Evolutionary conservation across 1,140 invertebrate species (phyloP).

Genomic region (Coptotermes formosanus): DNA sequence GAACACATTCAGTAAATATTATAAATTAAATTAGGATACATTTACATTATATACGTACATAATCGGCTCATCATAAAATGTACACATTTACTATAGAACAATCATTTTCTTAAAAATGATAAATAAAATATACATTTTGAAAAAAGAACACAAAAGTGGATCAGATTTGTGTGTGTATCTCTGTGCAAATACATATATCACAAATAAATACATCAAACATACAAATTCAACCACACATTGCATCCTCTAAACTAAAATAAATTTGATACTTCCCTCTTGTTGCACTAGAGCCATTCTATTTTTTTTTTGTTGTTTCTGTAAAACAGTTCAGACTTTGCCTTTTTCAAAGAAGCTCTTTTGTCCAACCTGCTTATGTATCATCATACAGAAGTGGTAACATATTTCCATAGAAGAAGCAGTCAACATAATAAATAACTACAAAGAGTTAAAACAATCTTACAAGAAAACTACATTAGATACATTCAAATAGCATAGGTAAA

Average conservation of each 20-base stretch:
- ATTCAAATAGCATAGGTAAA: not conserved
- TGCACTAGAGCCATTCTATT: not conserved
- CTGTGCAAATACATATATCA: slow-evolving; percentile 29
- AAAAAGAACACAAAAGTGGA: slow-evolving; percentile 29
- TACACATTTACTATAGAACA: slow-evolving; percentile 19
- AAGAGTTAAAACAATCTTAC: not conserved
- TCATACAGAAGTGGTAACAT: not conserved
- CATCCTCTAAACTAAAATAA: not conserved
- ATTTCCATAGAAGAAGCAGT: not conserved
- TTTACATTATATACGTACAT: slow-evolving; percentile 24
- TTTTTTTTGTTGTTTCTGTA: not conserved
- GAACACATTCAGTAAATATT: slow-evolving; percentile 27
- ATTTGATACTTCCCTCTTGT: not conserved
- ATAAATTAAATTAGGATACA: slow-evolving; percentile 26
- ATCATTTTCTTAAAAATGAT: slow-evolving; percentile 17
- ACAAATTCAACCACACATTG: slow-evolving; percentile 2
- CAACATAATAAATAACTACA: not conserved
- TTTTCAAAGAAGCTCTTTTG: not conserved
- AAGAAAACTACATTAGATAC: not conserved
- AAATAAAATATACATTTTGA: slow-evolving; percentile 21
- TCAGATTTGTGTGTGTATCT: not conserved
- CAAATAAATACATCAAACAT: slow-evolving; percentile 30
- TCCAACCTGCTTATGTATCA: not conserved
- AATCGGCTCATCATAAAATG: slow-evolving; percentile 2
- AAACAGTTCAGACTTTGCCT: not conserved